Evolutionary conservation across 2,888 invertebrate species (phyloP), one percentile per base, ranked within the genome.

Genomic region (Agriopis aurantiaria): DNA sequence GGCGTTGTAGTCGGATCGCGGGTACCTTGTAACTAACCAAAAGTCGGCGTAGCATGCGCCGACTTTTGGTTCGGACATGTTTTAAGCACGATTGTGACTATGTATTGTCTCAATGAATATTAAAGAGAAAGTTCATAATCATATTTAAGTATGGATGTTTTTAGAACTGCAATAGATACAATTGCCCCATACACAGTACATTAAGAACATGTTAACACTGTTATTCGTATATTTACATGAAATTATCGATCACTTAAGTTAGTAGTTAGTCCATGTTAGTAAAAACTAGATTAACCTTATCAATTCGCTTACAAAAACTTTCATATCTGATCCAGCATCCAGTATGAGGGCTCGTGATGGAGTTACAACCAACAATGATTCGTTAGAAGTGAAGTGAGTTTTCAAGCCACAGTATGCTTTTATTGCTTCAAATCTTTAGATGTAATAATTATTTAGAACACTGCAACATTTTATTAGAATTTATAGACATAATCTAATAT

Each of bases 171-270:
- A 17, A 59, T 61, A 46, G 14, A 65, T 60, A 60, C 59, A 55
- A n/a, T 3, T 58, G 58, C 57, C 59, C 58, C 69, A 49, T 46
- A 40, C 23, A 61, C 51, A 71, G 49, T 41, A 12, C 41, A 75
- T 74, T 69, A 59, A 72, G 68, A 76, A 76, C 79, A 79, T 79
- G 80, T 82, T 82, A 84, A 80, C 81, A 82, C 82, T 79, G 80
- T 86, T 85, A 84, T 76, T 80, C 75, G 69, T 82, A 83, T 90
- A 90, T 90, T 87, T 90, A 90, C 90, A 90, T 80, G 82, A 82
- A 82, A 80, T 84, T 52, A 62, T 63, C 46, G n/a, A 80, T 80
- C 76, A 72, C 79, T 77, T 82, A 82, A 67, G 80, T 71, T 81
- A 82, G 77, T 84, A 70, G 55, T 66, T 82, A 85, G 81, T 85